Conservation (phyloP, 1,140 invertebrate species). For the Megathymus violae region DNA sequence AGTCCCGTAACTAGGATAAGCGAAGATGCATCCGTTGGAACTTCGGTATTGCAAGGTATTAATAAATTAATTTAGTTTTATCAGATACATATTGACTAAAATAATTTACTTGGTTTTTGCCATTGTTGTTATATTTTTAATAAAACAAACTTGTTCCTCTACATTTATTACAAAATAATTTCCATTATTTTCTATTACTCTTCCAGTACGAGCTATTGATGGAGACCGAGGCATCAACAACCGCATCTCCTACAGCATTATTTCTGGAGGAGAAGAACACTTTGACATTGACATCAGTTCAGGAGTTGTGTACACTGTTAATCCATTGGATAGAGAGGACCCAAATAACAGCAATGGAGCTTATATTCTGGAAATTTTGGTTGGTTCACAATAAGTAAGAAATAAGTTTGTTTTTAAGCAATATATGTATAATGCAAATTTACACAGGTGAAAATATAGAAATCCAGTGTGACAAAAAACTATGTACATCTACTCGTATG, state of each 20-base stretch:
- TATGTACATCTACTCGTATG: too few species aligned
- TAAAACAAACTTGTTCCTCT: too few species aligned
- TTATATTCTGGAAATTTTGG: slow-evolving; percentile 93
- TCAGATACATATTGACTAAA: too few species aligned
- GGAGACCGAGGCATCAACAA: slow-evolving; percentile 97
- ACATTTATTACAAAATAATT: neutral
- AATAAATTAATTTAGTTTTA: too few species aligned
- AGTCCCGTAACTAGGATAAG: slow-evolving; percentile 93
- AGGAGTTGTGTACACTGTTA: slow-evolving; percentile 91
- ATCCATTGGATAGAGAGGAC: slow-evolving; percentile 91
- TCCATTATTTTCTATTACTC: too few species aligned
- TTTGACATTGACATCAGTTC: slow-evolving; percentile 91
- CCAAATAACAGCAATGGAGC: slow-evolving; percentile 92
- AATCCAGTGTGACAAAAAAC: too few species aligned
- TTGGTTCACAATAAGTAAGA: too few species aligned
- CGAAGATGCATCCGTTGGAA: slow-evolving; percentile 92
- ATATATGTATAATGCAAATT: too few species aligned
- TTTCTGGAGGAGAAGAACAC: slow-evolving; percentile 89
- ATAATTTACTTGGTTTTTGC: too few species aligned
- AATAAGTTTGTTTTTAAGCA: too few species aligned
- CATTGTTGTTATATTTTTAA: too few species aligned
- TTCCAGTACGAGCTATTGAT: slow-evolving; percentile 93
- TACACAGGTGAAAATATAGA: too few species aligned
- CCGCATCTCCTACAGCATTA: slow-evolving; percentile 92
- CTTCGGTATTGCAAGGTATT: slow-evolving; percentile 91